These are phyloP conservation scores for Acutogordius australiensis DNA, from an alignment of 2,888 invertebrate species.

Conservation along the genomic window DNA sequence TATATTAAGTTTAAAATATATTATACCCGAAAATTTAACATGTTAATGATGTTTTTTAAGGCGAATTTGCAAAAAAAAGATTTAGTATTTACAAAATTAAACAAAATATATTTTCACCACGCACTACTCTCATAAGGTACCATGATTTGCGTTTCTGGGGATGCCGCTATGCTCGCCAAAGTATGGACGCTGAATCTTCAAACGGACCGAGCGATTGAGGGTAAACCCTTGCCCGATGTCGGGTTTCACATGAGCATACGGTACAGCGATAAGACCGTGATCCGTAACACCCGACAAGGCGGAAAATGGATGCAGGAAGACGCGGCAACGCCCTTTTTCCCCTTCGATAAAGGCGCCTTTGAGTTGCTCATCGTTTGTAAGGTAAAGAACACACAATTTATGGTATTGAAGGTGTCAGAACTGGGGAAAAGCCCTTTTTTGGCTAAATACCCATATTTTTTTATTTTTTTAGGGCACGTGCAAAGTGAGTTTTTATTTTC, in stretches of 20 bases:
- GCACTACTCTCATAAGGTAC: too few relatives aligned
- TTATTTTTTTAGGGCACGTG: too few relatives aligned
- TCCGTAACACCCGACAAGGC: not conserved
- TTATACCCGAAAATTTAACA: too few relatives aligned
- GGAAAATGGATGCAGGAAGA: constrained; percentile 5
- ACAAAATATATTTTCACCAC: too few relatives aligned
- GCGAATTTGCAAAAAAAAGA: too few relatives aligned
- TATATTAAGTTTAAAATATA: too few relatives aligned
- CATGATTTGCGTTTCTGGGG: not conserved
- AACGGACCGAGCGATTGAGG: not conserved
- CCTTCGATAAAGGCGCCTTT: constrained; percentile 1
- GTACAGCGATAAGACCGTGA: not conserved
- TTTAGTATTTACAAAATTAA: too few relatives aligned
- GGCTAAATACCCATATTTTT: too few relatives aligned
- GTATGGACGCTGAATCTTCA: constrained; percentile 1
- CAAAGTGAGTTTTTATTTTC: too few relatives aligned
- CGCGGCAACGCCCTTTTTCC: constrained; percentile 3
- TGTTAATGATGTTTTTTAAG: too few relatives aligned
- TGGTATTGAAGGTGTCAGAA: not conserved
- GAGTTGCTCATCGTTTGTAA: constrained; percentile 6
- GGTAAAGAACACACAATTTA: not conserved
- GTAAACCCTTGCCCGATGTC: constrained; percentile 10
- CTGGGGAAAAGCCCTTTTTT: too few relatives aligned
- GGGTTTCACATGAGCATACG: constrained; percentile 5
- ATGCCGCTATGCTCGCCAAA: not conserved